Percentiles rank a stretch among this genome's conserved stretches.
Conservation (phyloP, 2,888 invertebrate genomes). For the Drosophila formosana region DNA sequence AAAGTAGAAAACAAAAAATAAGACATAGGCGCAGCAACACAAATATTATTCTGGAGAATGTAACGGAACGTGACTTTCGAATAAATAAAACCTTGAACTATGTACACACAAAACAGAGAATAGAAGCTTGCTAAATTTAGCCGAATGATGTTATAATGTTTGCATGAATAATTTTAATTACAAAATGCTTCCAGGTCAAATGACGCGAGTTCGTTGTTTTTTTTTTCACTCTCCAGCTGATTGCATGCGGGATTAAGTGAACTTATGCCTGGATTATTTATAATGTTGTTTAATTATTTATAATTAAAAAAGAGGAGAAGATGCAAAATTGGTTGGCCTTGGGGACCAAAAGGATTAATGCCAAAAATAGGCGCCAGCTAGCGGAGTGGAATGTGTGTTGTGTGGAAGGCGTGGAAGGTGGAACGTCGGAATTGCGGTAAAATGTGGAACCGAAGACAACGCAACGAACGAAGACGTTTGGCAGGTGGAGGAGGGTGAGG, state of each 20-base stretch:
- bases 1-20: constrained; percentile 5
- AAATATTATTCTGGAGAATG: constrained; percentile 19
- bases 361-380: constrained; percentile 32
- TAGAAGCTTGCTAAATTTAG: constrained; percentile 18
- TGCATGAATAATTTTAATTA: constrained; percentile 2
- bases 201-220: background rate
- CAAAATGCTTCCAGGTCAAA: background rate
- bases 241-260: constrained; percentile 3
- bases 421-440: constrained; percentile 2
- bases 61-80: constrained; percentile 20
- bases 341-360: constrained; percentile 29
- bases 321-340: constrained; percentile 5
- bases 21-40: constrained; percentile 3
- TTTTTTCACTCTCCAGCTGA: background rate
- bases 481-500: background rate
- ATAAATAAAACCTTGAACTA: constrained; percentile 20
- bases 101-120: background rate
- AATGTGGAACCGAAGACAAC: background rate
- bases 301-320: background rate
- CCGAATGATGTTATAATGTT: constrained; percentile 9
- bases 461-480: background rate
- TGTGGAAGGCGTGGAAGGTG: background rate
- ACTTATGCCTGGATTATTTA: constrained; percentile 3
- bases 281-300: constrained; percentile 5
- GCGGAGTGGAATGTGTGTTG: constrained; percentile 1